A percentile compares a stretch with the other conserved stretches of the same genome.
Conservation (phyloP, 1,140 invertebrate species). For the Aethina tumida region DNA sequence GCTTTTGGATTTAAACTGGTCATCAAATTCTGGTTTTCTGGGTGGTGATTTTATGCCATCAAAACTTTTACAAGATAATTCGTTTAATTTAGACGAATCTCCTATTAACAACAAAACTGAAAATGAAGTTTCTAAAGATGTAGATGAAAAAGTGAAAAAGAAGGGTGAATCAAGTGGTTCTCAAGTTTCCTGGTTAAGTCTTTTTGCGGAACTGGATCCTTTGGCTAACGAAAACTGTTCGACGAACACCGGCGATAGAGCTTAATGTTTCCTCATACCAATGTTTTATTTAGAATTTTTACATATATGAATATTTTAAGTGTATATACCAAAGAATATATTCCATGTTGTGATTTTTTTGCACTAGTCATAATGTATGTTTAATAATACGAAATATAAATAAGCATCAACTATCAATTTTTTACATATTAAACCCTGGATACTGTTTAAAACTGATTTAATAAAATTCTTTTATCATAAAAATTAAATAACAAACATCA, state of each 20-base stretch:
- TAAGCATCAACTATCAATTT: too few relatives aligned
- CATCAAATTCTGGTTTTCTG: slow-evolving; percentile 19
- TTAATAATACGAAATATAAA: too few relatives aligned
- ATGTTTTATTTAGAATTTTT: too few relatives aligned
- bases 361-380: too few relatives aligned
- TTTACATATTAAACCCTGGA: too few relatives aligned
- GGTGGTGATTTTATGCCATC: slow-evolving; percentile 32
- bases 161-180: slow-evolving; percentile 20
- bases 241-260: slow-evolving; percentile 23
- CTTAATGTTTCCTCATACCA: too few relatives aligned
- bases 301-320: slow-evolving; percentile 5
- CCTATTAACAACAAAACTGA: slow-evolving; percentile 3
- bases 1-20: slow-evolving; percentile 29
- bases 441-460: too few relatives aligned
- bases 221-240: slow-evolving; percentile 59
- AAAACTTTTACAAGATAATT: slow-evolving; percentile 25
- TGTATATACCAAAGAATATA: too few relatives aligned
- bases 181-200: slow-evolving; percentile 69
- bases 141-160: slow-evolving; percentile 8
- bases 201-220: slow-evolving; percentile 91
- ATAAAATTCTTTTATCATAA: too few relatives aligned
- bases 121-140: slow-evolving; percentile 3
- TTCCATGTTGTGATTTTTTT: too few relatives aligned
- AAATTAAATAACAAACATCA: too few relatives aligned
- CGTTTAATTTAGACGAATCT: slow-evolving; percentile 16